A percentile compares a stretch with the other conserved stretches of the same genome.
These are phyloP conservation scores for Cryptocheilus praepositus DNA, from an alignment of 2,888 invertebrate genomes.

Conservation along the genomic window DNA sequence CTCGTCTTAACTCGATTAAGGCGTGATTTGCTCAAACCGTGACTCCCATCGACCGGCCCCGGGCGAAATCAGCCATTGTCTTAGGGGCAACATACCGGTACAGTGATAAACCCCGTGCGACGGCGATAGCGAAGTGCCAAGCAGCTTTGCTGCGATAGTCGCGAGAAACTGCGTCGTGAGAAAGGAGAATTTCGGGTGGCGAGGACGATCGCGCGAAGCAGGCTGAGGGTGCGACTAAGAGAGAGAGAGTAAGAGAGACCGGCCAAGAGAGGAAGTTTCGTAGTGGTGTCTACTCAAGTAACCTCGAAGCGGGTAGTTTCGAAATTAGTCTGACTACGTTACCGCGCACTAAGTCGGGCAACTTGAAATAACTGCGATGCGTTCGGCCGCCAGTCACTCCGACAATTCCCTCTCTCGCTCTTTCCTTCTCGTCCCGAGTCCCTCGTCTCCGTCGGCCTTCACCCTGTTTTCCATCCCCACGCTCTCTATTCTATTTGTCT, in stretches of 20 bases:
- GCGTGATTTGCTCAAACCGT: slow-evolving; percentile 7
- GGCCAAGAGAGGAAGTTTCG: slow-evolving; percentile 31
- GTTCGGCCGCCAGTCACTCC: slow-evolving; percentile 13
- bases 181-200: neutral
- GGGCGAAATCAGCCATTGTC: too few species aligned
- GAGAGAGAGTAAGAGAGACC: slow-evolving; percentile 38
- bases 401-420: too few species aligned
- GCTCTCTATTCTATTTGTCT: too few species aligned
- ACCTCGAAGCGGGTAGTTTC: slow-evolving; percentile 50
- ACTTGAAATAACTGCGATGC: slow-evolving; percentile 35
- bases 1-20: neutral
- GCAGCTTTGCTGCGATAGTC: slow-evolving; percentile 39
- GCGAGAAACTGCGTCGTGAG: slow-evolving; percentile 33
- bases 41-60: neutral
- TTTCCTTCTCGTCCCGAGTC: too few species aligned
- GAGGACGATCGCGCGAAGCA: neutral
- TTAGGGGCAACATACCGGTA: too few species aligned
- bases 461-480: too few species aligned
- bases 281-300: slow-evolving; percentile 46
- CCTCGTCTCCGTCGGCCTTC: too few species aligned
- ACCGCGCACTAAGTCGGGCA: slow-evolving; percentile 28
- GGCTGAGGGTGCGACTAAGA: neutral
- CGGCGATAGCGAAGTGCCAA: slow-evolving; percentile 40
- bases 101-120: slow-evolving; percentile 5
- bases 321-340: slow-evolving; percentile 49